Evolutionary conservation across 2,113 vertebrate species (phyloP), one percentile per base, ranked within the genome.

Genomic region (Amazona guildingii): DNA sequence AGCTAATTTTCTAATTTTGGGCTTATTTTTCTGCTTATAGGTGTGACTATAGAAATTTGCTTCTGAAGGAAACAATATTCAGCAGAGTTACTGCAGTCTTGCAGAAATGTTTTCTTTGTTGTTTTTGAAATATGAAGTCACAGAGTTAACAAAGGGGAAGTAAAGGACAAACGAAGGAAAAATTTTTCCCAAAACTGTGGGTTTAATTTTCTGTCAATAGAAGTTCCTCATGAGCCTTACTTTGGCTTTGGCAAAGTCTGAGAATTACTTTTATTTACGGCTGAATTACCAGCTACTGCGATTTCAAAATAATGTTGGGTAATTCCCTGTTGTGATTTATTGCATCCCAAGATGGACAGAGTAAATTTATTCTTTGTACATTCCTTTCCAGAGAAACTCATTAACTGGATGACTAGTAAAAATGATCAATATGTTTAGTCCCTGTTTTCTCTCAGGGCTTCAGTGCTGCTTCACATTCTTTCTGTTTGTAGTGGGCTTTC

Each of bases 1-100:
- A 76, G 27, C 51, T 90, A 87, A 88, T 94, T 94, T 96, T 94
- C 57, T 66, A 88, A 46, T 91, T 88, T 86, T 12, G 88, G 69
- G 17, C 27, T 83, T 85, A 86, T 79, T 89, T 94, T 96, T 90
- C 54, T 91, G 37, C 92, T 94, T 94, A 91, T 91, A 92, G 86
- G 81, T 95, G 67, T 91, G 84, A 88, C 88, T 88, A 39, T 3
- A 73, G 64, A 91, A 90, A 91, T 93, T 93, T 89, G 67, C 37
- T 73, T 92, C 46, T 76, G n/a, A 94, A 75, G 55, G 63, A 88
- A 93, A 92, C 25, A 73, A 88, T 91, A 81, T 94, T 81, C 67
- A 77, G 49, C 51, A 89, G 54, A 94, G 85, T 78, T 85, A 94
- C 46, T 67, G 25, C 57, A 77, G 19, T 49, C 51, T 69, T 88